Base-by-base conservation (phyloP, 1,140 invertebrate genomes). In the Heterodera schachtii region DNA sequence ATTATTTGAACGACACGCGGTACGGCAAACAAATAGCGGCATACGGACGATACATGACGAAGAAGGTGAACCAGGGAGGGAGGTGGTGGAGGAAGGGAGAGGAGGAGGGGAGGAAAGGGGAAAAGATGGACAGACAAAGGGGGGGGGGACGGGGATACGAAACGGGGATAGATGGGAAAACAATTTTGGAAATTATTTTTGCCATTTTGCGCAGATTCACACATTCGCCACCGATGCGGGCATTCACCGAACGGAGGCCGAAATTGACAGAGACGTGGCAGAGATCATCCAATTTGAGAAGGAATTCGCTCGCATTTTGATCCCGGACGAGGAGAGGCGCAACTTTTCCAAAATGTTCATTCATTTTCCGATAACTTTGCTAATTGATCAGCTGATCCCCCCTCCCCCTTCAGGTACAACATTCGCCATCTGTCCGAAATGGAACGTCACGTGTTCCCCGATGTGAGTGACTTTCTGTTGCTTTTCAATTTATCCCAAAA, bases 11-110 rank as follows among this genome's bases (percentile, higher is more conserved):
- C 74, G 85, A 89, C 46, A 88, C 83, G 11, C 81, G 81, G 69
- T 89, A 89, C 74, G 86, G 73, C 6, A 89, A 89, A 57, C 88
- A 89, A 81, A 80, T 89, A 79, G 87, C 78, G 16, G 88, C 88
- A 21, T 89, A 89, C 57, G 73, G 82, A 57, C 75, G 82, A 44
- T 86, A 86, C 70, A 79, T 88, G 57, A 84, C 83, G 31, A 81
- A 57, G 8, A 87, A 85, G 44, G 81, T 81, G 13, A 11, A 31
- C 31, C 31, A 31, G 3, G 31, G 57, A 57, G 16, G 31, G 74
- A 13, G 78, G 19, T 19, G 2, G 19, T 64, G 11, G 19, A 31
- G 31, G 31, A 31, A 31, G 31, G 31, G 31, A 31, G 31, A 31
- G 31, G 31, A 31, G 31, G 31, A 31, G 31, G 31, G 31, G 31